phyloP scores from a whole-genome alignment of 2,797 vertebrate genomes.

The Australoheros facetus region DNA sequence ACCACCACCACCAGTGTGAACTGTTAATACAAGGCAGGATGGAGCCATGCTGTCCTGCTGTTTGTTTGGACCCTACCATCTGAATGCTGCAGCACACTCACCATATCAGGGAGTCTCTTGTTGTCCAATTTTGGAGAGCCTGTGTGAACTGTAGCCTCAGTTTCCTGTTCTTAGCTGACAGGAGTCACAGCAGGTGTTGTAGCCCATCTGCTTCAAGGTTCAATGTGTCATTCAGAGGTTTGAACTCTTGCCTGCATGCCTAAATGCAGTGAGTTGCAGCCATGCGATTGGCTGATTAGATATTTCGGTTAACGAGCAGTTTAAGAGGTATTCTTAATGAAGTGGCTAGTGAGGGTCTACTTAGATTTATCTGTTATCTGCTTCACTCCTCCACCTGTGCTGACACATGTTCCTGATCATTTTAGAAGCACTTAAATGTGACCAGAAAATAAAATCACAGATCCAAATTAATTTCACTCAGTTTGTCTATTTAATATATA shows the following conservation, averaged over 20 bases:
- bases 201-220: not conserved
- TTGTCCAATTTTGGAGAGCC: too few relatives aligned
- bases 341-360: not conserved
- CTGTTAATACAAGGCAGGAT: not conserved
- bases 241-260: too few relatives aligned
- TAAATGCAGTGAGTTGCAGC: not conserved
- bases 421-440: not conserved
- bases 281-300: not conserved
- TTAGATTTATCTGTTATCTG: not conserved
- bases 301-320: not conserved
- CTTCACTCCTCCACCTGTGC: not conserved
- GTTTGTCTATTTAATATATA: slow-evolving; percentile 92
- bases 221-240: not conserved
- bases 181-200: not conserved
- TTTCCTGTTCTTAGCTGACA: not conserved
- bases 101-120: too few relatives aligned
- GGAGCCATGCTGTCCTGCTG: not conserved
- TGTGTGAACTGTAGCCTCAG: not conserved
- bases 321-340: not conserved
- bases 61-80: too few relatives aligned
- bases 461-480: slow-evolving; percentile 77
- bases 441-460: slow-evolving; percentile 12
- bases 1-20: not conserved
- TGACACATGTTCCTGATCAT: not conserved
- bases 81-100: too few relatives aligned